A percentile compares a stretch with the other conserved stretches of the same genome.
Conservation (phyloP, 2,888 invertebrate genomes). For the Junonia oenone region DNA sequence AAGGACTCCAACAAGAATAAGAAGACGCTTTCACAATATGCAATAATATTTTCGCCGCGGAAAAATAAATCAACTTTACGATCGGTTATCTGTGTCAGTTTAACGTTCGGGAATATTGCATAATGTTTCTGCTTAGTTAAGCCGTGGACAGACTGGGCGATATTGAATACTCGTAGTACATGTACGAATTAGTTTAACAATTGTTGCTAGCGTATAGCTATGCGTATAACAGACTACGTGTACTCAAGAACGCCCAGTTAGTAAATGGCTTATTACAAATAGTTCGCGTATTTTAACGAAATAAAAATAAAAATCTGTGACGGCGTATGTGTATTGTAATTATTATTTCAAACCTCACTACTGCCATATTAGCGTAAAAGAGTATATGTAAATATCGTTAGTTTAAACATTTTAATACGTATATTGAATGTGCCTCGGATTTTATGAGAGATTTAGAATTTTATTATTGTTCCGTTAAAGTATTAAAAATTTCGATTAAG, state of each 20-base stretch:
- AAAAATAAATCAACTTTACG: conserved; percentile 29
- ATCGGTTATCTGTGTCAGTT: conserved; percentile 15
- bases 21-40: conserved; percentile 17
- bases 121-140: conserved; percentile 9
- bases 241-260: no score
- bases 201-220: no score
- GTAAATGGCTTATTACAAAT: no score
- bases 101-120: conserved; percentile 21
- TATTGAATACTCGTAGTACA: no score
- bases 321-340: conserved; percentile 30
- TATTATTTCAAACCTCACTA: conserved; percentile 62
- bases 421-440: conserved; percentile 76
- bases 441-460: conserved; percentile 64
- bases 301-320: conserved; percentile 34
- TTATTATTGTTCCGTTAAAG: conserved; percentile 39
- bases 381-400: conserved; percentile 57
- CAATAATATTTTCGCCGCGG: conserved; percentile 22
- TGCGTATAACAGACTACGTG: no score
- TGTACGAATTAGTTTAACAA: no score
- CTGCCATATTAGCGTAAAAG: conserved; percentile 71
- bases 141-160: no score
- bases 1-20: conserved; percentile 3
- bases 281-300: neutral
- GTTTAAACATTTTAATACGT: conserved; percentile 51
- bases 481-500: conserved; percentile 8